These are phyloP conservation scores for Zaprionus africanus DNA, from an alignment of 1,140 invertebrate genomes.

Conservation along the genomic window DNA sequence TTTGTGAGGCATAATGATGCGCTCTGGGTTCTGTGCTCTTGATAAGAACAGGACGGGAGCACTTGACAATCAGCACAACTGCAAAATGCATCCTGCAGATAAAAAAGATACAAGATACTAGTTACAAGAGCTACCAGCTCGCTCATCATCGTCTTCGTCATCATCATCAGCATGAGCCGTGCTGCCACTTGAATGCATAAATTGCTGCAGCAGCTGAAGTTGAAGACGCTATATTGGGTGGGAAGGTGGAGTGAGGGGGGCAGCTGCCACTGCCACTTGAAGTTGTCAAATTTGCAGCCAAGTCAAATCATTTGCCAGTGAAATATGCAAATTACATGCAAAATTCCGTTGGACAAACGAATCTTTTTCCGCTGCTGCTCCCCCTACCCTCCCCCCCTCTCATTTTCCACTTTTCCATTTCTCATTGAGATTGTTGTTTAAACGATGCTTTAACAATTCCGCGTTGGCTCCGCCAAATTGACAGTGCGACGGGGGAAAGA, in stretches of 20 bases:
- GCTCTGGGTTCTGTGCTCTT: conserved; percentile 23
- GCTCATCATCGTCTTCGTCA: conserved; percentile 37
- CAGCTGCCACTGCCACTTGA: conserved; percentile 75
- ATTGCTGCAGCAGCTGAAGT: conserved; percentile 67
- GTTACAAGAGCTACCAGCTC: conserved; percentile 34
- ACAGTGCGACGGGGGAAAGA: background rate
- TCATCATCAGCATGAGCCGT: conserved; percentile 51
- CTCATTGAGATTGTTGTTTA: conserved; percentile 26
- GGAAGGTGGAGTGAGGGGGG: background rate
- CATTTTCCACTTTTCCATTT: background rate
- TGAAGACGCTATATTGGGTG: conserved; percentile 53
- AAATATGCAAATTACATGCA: conserved; percentile 68
- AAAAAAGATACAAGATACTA: conserved; percentile 56
- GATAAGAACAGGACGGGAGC: conserved; percentile 57
- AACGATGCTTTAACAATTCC: conserved; percentile 36
- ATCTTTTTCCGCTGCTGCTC: conserved; percentile 1
- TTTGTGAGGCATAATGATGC: conserved; percentile 66
- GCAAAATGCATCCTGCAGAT: conserved; percentile 68
- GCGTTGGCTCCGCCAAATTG: conserved; percentile 12
- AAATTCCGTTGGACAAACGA: conserved; percentile 37
- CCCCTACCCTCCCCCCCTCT: background rate
- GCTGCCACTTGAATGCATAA: conserved; percentile 80
- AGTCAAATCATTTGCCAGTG: conserved; percentile 69
- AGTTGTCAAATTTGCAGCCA: conserved; percentile 73
- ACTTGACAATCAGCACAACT: conserved; percentile 74